Percentiles rank a stretch among this genome's conserved stretches.
phyloP scores from a whole-genome alignment of 2,888 invertebrate species.

The Lepidocyrtinus sp. region DNA sequence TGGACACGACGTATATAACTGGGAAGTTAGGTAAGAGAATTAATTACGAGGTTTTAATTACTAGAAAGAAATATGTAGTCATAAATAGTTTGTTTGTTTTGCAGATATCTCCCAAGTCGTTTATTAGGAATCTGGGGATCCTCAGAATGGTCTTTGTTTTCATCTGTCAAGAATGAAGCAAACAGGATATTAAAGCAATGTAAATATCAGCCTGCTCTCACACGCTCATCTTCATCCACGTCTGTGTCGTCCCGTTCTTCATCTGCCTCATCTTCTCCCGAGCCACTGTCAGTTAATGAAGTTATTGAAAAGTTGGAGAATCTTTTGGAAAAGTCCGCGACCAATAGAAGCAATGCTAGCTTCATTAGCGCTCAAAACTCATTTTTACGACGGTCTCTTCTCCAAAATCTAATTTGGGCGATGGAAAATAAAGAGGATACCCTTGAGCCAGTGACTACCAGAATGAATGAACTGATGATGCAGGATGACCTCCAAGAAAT shows the following conservation, averaged over 20 bases:
- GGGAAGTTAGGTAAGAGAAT: slow-evolving; percentile 43
- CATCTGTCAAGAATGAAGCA: slow-evolving; percentile 25
- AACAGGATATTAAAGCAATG: slow-evolving; percentile 32
- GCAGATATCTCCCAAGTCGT: slow-evolving; percentile 33
- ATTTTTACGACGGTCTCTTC: slow-evolving; percentile 42
- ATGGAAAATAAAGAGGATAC: slow-evolving; percentile 48
- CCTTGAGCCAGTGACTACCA: slow-evolving; percentile 42
- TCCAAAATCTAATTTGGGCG: slow-evolving; percentile 46
- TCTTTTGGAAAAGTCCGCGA: neutral
- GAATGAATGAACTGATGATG: slow-evolving; percentile 53
- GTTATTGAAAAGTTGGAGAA: slow-evolving; percentile 34
- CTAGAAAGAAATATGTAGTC: neutral
- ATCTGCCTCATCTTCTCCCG: slow-evolving; percentile 6
- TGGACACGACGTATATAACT: slow-evolving; percentile 49
- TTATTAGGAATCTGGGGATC: slow-evolving; percentile 57
- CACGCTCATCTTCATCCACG: slow-evolving; percentile 5
- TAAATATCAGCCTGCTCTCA: neutral
- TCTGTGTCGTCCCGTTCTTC: neutral
- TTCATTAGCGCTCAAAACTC: slow-evolving; percentile 40
- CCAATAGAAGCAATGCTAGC: slow-evolving; percentile 20
- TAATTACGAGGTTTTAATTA: neutral
- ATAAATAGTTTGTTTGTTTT: neutral
- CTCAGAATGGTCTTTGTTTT: slow-evolving; percentile 52
- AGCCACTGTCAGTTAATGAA: neutral
- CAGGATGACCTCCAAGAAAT: slow-evolving; percentile 56